These are phyloP conservation scores for Geococcyx californianus DNA, from an alignment of 2,113 vertebrate genomes.

Conservation along the genomic window DNA sequence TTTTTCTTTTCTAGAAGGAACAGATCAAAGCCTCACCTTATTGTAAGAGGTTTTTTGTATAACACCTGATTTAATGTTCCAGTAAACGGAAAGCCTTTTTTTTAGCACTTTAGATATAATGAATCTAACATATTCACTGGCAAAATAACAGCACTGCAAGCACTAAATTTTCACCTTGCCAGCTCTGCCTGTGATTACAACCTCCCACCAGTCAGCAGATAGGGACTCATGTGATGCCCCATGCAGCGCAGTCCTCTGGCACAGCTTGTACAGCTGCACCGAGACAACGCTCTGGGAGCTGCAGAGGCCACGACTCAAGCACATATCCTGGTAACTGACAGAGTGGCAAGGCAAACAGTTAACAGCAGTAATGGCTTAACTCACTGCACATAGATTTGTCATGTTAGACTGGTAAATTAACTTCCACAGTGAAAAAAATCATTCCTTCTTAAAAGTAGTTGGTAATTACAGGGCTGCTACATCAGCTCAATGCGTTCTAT, in stretches of 20 bases:
- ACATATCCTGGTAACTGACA: fast-evolving
- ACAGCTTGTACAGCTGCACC: not conserved
- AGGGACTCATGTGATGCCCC: fast-evolving
- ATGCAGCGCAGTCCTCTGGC: not conserved
- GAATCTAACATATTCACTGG: not conserved
- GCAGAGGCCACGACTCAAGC: not conserved
- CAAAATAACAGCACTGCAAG: not conserved
- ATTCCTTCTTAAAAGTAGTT: not conserved
- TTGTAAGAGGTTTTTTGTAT: not conserved
- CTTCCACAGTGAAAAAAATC: not conserved
- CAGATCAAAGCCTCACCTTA: not conserved
- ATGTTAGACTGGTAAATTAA: not conserved
- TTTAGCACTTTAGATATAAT: not conserved
- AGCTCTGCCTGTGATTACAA: not conserved
- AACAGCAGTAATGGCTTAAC: not conserved
- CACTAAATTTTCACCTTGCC: not conserved
- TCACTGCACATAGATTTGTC: fast-evolving
- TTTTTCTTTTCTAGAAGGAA: not conserved
- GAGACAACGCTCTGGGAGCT: not conserved
- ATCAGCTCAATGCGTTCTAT: not conserved
- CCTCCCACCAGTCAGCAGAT: not conserved
- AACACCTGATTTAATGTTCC: not conserved
- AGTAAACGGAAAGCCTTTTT: not conserved
- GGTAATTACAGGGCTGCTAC: not conserved
- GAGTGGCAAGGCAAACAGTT: not conserved